Evolutionary conservation across 37 sponge, comb jelly and placozoan genomes (phyloP), one percentile per base, ranked within the genome.

Genomic region (Beroe forskalii): DNA sequence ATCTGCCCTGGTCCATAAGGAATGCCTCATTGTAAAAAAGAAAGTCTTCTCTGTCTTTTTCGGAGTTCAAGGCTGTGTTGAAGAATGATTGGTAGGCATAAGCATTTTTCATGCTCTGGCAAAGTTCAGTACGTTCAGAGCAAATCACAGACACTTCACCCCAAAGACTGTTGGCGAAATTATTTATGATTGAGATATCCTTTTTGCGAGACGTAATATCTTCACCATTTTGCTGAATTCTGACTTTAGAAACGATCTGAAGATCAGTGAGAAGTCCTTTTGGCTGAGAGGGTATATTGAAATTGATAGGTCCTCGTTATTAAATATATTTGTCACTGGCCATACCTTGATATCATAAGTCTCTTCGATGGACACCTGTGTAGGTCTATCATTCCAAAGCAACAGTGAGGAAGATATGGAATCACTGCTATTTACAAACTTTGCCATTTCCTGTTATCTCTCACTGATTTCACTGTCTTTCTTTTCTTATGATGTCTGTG

Each of bases 81-180:
- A 80, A 43, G 55, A 44, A 80, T 33, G 40, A 28, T 38, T 80
- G 86, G 31, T 80, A 80, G 3, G 86, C 86, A 80, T 80, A 80
- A 25, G 55, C 55, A 44, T 80, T 80, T 38, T 37, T 35, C 86
- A 80, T 43, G 42, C 86, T 80, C 40, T 80, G 86, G 17, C 44
- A 44, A 38, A 80, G 24, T 17, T 80, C 86, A 23, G 30, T 44
- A 8, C 86, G n/a, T n/a, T 80, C 40, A n/a, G 40, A 43, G 4
- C n/a, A 38, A 27, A 44, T 31, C 28, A 80, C 55, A 42, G 44
- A 41, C 1, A 80, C 86, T 43, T 44, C 44, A 1, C 55, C 76
- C 86, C 86, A 80, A 9, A 80, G 25, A 80, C 55, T 44, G 55
- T 80, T 80, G 0, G 86, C 86, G n/a, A 80, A n/a, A n/a, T 80